Percentiles rank a stretch among this genome's conserved stretches.
These are phyloP conservation scores for Stylophora pistillata DNA, from an alignment of 64 coral and sea anemone species.

Conservation along the genomic window DNA sequence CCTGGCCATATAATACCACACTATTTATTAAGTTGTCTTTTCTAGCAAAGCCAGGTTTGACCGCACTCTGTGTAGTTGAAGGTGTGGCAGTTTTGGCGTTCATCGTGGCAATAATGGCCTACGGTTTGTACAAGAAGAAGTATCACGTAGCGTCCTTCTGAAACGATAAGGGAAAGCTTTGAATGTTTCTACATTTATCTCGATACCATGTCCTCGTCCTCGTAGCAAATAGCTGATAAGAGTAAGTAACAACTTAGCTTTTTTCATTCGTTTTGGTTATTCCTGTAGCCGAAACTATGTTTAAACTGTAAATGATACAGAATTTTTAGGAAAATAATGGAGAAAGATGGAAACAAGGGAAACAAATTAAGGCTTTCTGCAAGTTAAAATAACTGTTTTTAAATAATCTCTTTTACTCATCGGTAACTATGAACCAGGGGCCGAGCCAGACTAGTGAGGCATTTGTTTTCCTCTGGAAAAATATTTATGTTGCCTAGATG, in stretches of 20 bases:
- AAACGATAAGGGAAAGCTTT: not conserved
- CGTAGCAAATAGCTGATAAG: too few species aligned
- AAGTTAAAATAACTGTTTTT: not conserved
- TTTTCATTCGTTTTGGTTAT: too few species aligned
- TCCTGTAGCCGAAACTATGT: too few species aligned
- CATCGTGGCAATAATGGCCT: not conserved
- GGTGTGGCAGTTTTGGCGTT: not conserved
- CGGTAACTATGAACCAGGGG: not conserved
- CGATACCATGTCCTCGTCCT: too few species aligned
- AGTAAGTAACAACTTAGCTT: too few species aligned
- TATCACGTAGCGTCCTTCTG: not conserved
- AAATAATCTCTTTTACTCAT: not conserved
- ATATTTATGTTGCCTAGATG: too few species aligned
- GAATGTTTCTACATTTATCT: too few species aligned
- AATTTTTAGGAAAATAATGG: too few species aligned
- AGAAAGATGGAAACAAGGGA: too few species aligned
- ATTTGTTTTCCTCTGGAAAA: not conserved
- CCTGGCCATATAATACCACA: not conserved
- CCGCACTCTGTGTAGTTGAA: not conserved
- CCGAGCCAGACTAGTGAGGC: conserved; percentile 14
- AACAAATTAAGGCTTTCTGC: not conserved
- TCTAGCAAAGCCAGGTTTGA: not conserved
- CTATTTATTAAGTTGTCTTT: not conserved
- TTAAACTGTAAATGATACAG: too few species aligned
- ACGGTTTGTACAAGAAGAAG: not conserved